Evolutionary conservation across 2,888 invertebrate genomes (phyloP), one percentile per base, ranked within the genome.

Genomic region (Doris montereyensis): DNA sequence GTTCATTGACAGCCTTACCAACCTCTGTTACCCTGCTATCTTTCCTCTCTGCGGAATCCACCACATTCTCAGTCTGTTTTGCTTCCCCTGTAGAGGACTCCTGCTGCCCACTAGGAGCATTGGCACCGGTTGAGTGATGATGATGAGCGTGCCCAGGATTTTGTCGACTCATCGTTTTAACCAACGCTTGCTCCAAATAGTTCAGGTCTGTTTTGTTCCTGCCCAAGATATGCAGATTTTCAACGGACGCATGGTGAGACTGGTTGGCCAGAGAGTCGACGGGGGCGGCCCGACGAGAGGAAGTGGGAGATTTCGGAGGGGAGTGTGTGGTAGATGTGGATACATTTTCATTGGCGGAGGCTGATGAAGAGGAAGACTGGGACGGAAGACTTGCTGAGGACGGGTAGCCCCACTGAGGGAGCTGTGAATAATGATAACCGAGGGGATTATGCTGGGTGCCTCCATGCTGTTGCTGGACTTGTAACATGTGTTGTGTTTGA

Each of bases 111-210:
- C 17, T 5, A 17, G 5, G 52, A 17, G 5, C 17, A 17, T 41
- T 41, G 17, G 8, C 52, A 10, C 52, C 52, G 41, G 58, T 76
- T 60, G 21, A 68, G 34, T 26, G 28, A 17, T 70, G 70, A 21
- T 73, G 78, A 35, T 34, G n/a, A 8, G 74, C 3, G 24, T 76
- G 79, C 21, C 58, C 34, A 34, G 76, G 60, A 58, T 70, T 79
- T 67, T 84, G 82, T 30, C 87, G 85, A 80, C 87, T 87, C 28
- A 90, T 85, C 70, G 88, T 89, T 78, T 87, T 89, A 52, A 88
- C 88, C 41, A 90, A 79, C 17, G 88, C 89, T 81, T 90, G 89
- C 76, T 90, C 89, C 32, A 90, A 80, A 73, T 84, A 52, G 71
- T 79, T 79, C 35, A 79, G 62, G 32, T 79, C 76, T 21, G 79